phyloP scores from a whole-genome alignment of 2,888 invertebrate species.

The Tachina grossa region DNA sequence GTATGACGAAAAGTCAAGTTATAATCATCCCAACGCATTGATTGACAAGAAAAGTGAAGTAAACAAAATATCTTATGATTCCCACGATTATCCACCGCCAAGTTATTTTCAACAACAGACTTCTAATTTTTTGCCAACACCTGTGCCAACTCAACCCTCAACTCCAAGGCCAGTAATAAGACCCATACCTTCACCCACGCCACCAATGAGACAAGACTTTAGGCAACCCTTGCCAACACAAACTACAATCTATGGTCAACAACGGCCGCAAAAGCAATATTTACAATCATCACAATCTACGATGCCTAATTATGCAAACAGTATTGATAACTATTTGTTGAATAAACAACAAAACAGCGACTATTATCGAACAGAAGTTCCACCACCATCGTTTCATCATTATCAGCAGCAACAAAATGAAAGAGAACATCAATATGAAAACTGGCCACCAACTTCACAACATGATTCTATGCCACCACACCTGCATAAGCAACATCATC shows the following conservation, averaged over 20 bases:
- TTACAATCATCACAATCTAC: constrained; percentile 68
- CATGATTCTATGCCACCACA: constrained; percentile 57
- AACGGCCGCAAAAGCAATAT: constrained; percentile 55
- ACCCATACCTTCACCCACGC: constrained; percentile 33
- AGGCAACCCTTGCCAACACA: constrained; percentile 3
- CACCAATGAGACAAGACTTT: constrained; percentile 40
- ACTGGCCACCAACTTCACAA: constrained; percentile 38
- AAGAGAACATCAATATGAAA: constrained; percentile 53
- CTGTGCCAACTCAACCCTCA: constrained; percentile 48
- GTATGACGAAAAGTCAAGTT: constrained; percentile 76
- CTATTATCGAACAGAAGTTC: constrained; percentile 57
- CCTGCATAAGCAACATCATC: constrained; percentile 61
- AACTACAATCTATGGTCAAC: constrained; percentile 41
- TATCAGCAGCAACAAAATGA: constrained; percentile 49
- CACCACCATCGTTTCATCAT: constrained; percentile 59
- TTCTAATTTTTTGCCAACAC: constrained; percentile 71
- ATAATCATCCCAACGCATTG: constrained; percentile 73
- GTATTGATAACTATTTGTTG: constrained; percentile 80
- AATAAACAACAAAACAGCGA: constrained; percentile 67
- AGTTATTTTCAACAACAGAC: constrained; percentile 75
- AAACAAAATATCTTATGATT: constrained; percentile 78
- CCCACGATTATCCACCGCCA: constrained; percentile 81
- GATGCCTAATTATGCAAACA: constrained; percentile 81
- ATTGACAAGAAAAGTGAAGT: constrained; percentile 63
- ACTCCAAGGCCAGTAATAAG: constrained; percentile 43